Base-by-base conservation (phyloP, 1,140 invertebrate species). In the Cydia pomonella region DNA sequence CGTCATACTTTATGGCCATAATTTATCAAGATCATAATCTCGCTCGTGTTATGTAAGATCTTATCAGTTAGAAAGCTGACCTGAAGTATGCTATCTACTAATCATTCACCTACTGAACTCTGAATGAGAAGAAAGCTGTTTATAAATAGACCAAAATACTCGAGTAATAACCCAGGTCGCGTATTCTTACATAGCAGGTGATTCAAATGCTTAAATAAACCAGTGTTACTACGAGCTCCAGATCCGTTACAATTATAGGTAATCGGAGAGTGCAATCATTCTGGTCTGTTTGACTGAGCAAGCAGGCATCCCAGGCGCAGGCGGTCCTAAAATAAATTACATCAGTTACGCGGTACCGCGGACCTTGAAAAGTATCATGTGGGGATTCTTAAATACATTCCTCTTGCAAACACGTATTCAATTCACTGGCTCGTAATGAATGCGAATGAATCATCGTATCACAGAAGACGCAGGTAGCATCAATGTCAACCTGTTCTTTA, bases 11-110 rank as follows among this genome's bases (percentile, higher is more conserved):
- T 85, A 86, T 91, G 90, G 87, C 84, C 82, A 90, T 88, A 91
- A 90, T 87, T 84, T 80, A 89, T 91, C 84, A 90, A 85, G 80
- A 91, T 85, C 80, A 84, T 88, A 85, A 87, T 86, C 82, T 84
- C 44, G 64, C 75, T 33, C 64, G 3, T 38, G 29, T 91, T 91
- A 86, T 79, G 80, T 80, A 90, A 91, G 72, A 29, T 79, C 74
- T 81, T 78, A 84, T 83, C 80, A 81, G 77, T 80, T 88, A 83
- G 84, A 87, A 87, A 91, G 84, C 75, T 76, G 75, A 79, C 76
- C 73, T 72, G 77, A 80, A 80, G 29, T 33, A 18, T 29, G n/a
- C 64, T n/a, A 69, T 69, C 27, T 29, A 69, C 0, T 69, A 69
- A 69, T 38, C 16, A 69, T 38, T 69, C 64, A 69, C 64, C 64